Percentiles rank a stretch among this genome's conserved stretches.
phyloP scores from a whole-genome alignment of 2,113 vertebrate genomes.

The zebrafish (Danio rerio) region DNA sequence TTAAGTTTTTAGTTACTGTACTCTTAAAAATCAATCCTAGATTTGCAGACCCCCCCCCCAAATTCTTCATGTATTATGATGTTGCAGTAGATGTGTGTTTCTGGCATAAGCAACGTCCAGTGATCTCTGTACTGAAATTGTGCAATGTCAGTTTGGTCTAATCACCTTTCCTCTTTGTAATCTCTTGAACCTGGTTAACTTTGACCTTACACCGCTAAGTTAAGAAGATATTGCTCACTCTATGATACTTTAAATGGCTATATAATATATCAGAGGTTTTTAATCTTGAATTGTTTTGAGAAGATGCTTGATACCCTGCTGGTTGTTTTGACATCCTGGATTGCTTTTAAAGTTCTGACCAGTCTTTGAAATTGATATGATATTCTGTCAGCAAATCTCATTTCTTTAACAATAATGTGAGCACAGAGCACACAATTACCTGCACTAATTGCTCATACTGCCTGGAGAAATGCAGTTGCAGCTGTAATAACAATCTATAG shows the following conservation, averaged over 20 bases:
- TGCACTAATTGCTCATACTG: background rate
- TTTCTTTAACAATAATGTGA: background rate
- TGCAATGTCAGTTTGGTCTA: constrained; percentile 16
- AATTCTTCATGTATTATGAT: background rate
- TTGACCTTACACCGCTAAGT: background rate
- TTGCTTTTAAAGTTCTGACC: background rate
- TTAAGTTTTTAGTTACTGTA: too few relatives aligned
- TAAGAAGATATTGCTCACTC: background rate
- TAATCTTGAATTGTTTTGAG: background rate
- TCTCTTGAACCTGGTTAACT: background rate
- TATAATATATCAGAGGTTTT: background rate
- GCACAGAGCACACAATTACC: background rate
- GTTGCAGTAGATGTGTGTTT: background rate
- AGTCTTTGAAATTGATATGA: background rate
- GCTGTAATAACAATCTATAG: background rate
- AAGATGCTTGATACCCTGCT: background rate
- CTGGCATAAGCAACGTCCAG: background rate
- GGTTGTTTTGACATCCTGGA: background rate
- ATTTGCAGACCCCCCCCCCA: too few relatives aligned
- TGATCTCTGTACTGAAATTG: constrained; percentile 11
- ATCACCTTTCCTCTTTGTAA: constrained; percentile 24
- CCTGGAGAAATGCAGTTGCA: background rate
- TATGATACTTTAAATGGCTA: background rate
- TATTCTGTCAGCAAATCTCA: background rate
- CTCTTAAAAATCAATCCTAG: too few relatives aligned